Percentiles rank a stretch among this genome's conserved stretches.
Conservation (phyloP, 2,797 vertebrate species). For the Anomalospiza imberbis region DNA sequence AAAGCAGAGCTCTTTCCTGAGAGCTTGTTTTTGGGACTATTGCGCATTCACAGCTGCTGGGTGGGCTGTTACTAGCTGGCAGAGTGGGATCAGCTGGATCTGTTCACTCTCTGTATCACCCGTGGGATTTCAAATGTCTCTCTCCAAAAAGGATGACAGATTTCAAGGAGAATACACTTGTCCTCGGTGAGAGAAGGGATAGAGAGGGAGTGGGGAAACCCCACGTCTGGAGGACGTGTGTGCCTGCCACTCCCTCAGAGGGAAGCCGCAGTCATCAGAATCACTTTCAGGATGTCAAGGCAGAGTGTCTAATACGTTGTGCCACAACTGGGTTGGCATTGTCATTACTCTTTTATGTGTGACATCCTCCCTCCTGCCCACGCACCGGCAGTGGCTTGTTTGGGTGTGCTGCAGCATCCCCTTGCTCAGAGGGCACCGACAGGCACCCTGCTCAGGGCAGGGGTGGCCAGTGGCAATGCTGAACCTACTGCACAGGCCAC, state of each 20-base stretch:
- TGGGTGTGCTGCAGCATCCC: neutral
- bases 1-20: neutral
- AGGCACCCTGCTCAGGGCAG: neutral
- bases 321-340: neutral
- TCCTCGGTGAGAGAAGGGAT: neutral
- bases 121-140: neutral
- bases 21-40: neutral
- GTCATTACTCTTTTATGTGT: neutral
- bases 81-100: neutral
- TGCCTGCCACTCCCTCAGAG: neutral
- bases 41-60: neutral
- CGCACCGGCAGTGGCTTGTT: fast-evolving
- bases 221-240: fast-evolving
- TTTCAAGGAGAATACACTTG: neutral
- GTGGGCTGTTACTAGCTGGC: neutral
- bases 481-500: fast-evolving
- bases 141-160: neutral
- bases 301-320: neutral
- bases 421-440: fast-evolving
- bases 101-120: neutral
- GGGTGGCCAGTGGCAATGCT: neutral
- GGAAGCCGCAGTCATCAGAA: neutral
- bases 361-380: neutral
- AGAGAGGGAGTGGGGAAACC: neutral
- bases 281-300: neutral